Base-by-base conservation (phyloP, 1,140 invertebrate species). In the Physella acuta region DNA sequence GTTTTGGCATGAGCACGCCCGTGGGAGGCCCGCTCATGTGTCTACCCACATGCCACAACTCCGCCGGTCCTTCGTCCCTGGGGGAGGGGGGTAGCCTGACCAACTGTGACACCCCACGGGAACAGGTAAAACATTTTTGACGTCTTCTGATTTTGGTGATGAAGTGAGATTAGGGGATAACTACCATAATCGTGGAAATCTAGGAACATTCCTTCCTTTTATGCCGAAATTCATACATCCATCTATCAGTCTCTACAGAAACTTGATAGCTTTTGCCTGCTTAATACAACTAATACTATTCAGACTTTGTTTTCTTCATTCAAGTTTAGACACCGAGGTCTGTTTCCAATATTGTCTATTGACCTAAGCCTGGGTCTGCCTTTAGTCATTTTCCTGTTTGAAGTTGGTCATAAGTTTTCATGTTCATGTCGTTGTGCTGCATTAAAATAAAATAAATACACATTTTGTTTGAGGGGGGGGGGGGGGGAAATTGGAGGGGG, bases 51-150 rank as follows among this genome's bases (percentile, higher is more conserved):
- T 33, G 59, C 1, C 16, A n/a, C 28, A 28, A 4, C 24, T 2
- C 59, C 28, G 20, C 59, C 1, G 59, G 37, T 14, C 17, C 36
- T 2, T 31, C 11, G 1, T 61, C 59, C 2, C 36, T 61, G 4
- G 59, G 59, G 8, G 59, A 61, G 16, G 56, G 56, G 28, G 36
- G 56, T 34, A 36, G 59, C 11, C 36, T 24, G 14, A 61, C 34
- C 28, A 61, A 31, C n/a, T 61, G 59, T 39, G 59, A 34, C 28
- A 61, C 59, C 4, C 59, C 59, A 24, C 59, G 59, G 36, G 59
- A 61, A 8, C 59, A 61, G 37, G 59, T 61, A 39, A 44, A 36
- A 24, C 14, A 33, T 20, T 28, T 8, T 28, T 24, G 52, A n/a
- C n/a, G n/a, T n/a, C n/a, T n/a, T n/a, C n/a, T n/a, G n/a, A n/a